Base-by-base conservation (phyloP, 1,140 invertebrate genomes). In the Bathynomus jamesi region DNA sequence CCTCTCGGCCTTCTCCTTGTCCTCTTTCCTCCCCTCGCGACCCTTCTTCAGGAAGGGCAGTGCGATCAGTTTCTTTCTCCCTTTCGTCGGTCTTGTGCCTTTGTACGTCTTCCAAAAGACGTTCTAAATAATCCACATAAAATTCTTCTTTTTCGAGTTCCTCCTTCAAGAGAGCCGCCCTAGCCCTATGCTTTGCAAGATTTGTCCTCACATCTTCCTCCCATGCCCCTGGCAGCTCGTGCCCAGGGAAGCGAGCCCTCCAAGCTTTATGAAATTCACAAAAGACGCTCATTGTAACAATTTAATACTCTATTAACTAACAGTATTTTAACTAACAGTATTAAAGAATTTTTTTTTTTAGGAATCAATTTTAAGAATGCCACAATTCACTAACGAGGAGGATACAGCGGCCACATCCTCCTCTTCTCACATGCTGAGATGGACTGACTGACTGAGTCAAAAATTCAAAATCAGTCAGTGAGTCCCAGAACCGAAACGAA, bases 131-230 rank as follows among this genome's bases (percentile, higher is more conserved):
- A 80, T 93, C 90, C 7, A 94, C 92, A 79, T 94, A 94, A 79
- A 93, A 90, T 80, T 93, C 89, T 83, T 94, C 92, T 80, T 94
- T 92, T 82, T 94, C 91, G 79, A 93, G 90, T 53, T 53, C 21
- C 53, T 27, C 11, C 80, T 87, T 88, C 63, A 94, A 85, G 73
- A 89, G 85, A 64, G 85, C 83, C 66, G 93, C 90, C 80, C 84
- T 79, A 80, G 91, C 87, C 84, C 91, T 91, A 85, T 95, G 92
- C 83, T 91, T 92, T 76, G 89, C 86, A 74, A 95, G 86, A 84
- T 93, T 94, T 66, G 89, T 89, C 79, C 91, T 86, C 75, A 94
- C 91, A 86, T 94, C 91, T 82, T 93, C 91, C 81, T 93, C 91
- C 92, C 91, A 94, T 81, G 90, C 91, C 80, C 90, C 89, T 79